Base-by-base conservation (phyloP, 1,140 invertebrate genomes). In the Helicoverpa armigera region DNA sequence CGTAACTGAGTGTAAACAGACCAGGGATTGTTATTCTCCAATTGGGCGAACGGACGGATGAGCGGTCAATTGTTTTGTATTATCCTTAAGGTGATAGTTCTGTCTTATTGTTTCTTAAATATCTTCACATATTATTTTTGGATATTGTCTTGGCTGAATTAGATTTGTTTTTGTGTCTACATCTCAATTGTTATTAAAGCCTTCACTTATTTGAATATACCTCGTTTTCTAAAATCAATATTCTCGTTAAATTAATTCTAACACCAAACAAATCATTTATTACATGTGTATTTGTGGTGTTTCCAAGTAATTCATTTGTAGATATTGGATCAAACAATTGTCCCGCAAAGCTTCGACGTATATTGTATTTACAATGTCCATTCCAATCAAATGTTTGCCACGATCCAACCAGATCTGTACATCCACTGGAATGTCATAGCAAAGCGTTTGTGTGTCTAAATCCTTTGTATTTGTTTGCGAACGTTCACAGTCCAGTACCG, bases 401-500 rank as follows among this genome's bases (percentile, higher is more conserved):
- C 31, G 48, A 67, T 67, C 43, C 63, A 35, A 5, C 43, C 9
- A 70, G 48, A 29, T 75, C 61, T 61, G 35, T 61, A 35, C 73
- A 50, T 35, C 12, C 29, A 60, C 35, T 56, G 73, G 53, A 75
- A 75, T 75, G 54, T 75, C 56, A 75, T 75, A 58, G 0, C 14
- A 18, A 61, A 48, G 10, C 29, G 53, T 73, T 73, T 61, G 73
- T 48, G 53, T 75, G 31, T 50, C 56, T 58, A 50, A 75, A 75
- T 60, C 56, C 73, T 50, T 75, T 61, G 35, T 75, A 75, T 75
- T 75, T 75, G 53, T 75, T 75, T 75, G 16, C 73, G 13, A 73
- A 61, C 43, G 73, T 54, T 60, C 35, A 61, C 56, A 61, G 63
- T 67, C 16, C n/a, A 48, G 14, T 67, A 16, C 29, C 54, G 56